phyloP scores from a whole-genome alignment of 2,888 invertebrate genomes.

The Pedicia rivosa region DNA sequence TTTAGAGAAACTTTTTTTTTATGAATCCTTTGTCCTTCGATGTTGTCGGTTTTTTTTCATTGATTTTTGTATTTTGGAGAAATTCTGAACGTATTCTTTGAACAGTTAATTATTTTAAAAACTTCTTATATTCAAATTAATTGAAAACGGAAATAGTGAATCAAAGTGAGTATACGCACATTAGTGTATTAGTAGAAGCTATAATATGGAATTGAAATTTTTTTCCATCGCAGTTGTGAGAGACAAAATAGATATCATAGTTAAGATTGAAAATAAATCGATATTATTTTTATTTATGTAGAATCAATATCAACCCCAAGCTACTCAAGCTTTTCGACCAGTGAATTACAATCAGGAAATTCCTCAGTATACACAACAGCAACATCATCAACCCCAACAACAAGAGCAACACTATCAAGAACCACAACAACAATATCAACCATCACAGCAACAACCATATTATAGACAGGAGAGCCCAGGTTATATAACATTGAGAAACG shows the following conservation, averaged over 20 bases:
- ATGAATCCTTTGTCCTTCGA: too few species aligned
- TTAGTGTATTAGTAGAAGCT: too few species aligned
- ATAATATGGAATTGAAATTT: too few species aligned
- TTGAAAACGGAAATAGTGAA: too few species aligned
- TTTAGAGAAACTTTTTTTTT: too few species aligned
- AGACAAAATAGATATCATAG: too few species aligned
- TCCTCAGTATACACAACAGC: slow-evolving; percentile 9
- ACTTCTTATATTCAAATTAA: too few species aligned
- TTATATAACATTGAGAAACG: slow-evolving; percentile 41
- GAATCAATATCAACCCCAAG: slow-evolving; percentile 9
- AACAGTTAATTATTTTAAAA: too few species aligned
- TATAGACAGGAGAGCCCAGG: slow-evolving; percentile 48
- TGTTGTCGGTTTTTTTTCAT: too few species aligned
- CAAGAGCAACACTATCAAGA: slow-evolving; percentile 16
- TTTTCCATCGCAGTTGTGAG: too few species aligned
- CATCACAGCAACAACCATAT: slow-evolving; percentile 24
- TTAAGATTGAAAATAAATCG: too few species aligned
- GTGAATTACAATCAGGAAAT: slow-evolving; percentile 10
- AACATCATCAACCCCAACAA: slow-evolving; percentile 16
- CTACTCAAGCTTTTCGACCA: slow-evolving; percentile 11
- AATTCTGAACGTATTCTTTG: slow-evolving; percentile 3
- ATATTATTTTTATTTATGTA: background rate
- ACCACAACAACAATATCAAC: slow-evolving; percentile 16
- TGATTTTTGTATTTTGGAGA: slow-evolving; percentile 4
- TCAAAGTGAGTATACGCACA: too few species aligned